Conservation (phyloP, 53 echinoderm and acorn worm genomes). For the Crossaster papposus region DNA sequence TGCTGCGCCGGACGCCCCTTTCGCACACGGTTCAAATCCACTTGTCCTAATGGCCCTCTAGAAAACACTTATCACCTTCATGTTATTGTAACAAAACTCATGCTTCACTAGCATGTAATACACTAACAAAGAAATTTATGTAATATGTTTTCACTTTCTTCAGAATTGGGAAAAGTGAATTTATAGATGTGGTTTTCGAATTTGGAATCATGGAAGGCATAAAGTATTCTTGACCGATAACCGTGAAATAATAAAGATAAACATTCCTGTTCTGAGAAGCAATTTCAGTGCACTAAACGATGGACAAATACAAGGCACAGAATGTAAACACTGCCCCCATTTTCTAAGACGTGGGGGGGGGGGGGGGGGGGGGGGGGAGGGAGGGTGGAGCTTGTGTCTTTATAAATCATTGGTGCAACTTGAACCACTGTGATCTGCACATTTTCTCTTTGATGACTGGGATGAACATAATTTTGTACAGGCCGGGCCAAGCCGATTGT, state of each 20-base stretch:
- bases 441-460: no score
- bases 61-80: slow-evolving; percentile 14
- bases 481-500: no score
- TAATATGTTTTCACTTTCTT: not conserved
- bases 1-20: not conserved
- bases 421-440: no score
- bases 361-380: no score
- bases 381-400: no score
- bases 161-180: not conserved
- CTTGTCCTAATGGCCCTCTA: slow-evolving; percentile 2
- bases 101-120: not conserved
- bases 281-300: no score
- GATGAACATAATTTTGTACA: no score
- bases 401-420: no score
- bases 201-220: not conserved
- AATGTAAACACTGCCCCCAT: no score
- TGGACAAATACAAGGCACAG: no score
- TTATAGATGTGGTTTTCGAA: slow-evolving; percentile 17
- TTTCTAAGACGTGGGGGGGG: no score
- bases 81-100: slow-evolving; percentile 24
- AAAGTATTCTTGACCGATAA: not conserved
- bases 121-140: slow-evolving; percentile 5
- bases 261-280: not conserved
- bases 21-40: slow-evolving; percentile 38
- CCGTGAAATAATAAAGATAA: slow-evolving; percentile 1